Base-by-base conservation (phyloP, 1,140 invertebrate species). In the Phymastichus coffea region DNA sequence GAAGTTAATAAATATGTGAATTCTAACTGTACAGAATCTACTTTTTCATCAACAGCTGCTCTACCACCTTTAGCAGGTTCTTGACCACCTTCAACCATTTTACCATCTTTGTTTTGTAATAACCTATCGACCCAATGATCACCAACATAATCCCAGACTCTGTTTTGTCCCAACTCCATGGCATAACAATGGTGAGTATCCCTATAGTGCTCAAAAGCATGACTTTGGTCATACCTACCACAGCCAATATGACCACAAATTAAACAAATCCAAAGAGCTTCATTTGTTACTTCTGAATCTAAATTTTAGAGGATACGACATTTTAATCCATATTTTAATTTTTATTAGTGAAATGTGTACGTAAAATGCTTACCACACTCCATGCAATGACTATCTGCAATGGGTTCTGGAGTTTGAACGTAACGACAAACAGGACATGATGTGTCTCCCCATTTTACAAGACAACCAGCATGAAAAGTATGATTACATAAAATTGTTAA, bases 161-260 rank as follows among this genome's bases (percentile, higher is more conserved):
- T 81, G 71, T 97, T 95, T 41, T 93, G 96, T 1, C 93, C 95
- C 28, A 99, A 77, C 73, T 99, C 94, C 84, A 99, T 87, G 20
- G 96, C 93, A 72, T 97, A 99, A 35, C 95, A 98, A 74, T 99
- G 98, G 64, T 95, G 92, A 0, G 97, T 98, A 41, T 92, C 88
- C 46, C 91, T 80, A 79, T 97, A 99, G 80, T 99, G 98, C 63
- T 87, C 85, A 1, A 87, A 88, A 0, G 88, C 88, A 70, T 91
- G 88, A 0, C 88, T 86, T 20, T 84, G 81, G 60, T 84, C 82
- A 67, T 85, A 85, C 57, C 91, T 89, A 65, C 64, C 80, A 82
- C 98, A 99, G 33, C 97, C 98, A 41, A 99, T 89, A 79, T 99
- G 92, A 12, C 97, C 98, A 80, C 98, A 99, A 63, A 99, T 97